Conservation (phyloP, 2,888 invertebrate genomes). For the Cephus sareptanus region DNA sequence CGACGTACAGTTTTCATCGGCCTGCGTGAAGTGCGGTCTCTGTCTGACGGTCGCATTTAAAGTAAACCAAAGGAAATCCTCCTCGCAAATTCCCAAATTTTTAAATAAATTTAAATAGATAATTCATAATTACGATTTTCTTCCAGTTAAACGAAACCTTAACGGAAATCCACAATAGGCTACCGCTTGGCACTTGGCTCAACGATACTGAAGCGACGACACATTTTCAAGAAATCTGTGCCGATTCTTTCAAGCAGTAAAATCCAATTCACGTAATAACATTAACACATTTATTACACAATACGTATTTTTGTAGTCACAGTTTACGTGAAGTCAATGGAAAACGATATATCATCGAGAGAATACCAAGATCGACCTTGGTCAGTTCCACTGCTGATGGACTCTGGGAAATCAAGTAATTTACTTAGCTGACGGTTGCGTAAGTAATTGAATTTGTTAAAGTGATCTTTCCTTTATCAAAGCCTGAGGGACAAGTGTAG, state of each 20-base stretch:
- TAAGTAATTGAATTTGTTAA: background rate
- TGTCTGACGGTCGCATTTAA: constrained; percentile 54
- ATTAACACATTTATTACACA: background rate
- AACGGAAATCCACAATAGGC: constrained; percentile 41
- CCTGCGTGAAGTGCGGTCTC: constrained; percentile 55
- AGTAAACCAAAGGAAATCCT: constrained; percentile 29
- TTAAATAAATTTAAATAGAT: background rate
- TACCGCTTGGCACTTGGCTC: constrained; percentile 33
- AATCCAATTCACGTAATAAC: background rate
- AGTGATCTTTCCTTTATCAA: constrained; percentile 4
- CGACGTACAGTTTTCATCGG: constrained; percentile 50
- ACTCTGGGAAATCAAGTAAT: constrained; percentile 49
- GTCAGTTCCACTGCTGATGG: constrained; percentile 48
- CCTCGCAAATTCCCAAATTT: background rate
- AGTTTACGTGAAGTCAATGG: constrained; percentile 49
- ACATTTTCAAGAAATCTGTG: constrained; percentile 46
- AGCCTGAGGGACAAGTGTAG: constrained; percentile 51
- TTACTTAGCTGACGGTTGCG: background rate
- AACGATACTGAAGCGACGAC: constrained; percentile 37
- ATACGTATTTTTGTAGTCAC: constrained; percentile 34
- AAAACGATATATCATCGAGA: constrained; percentile 45
- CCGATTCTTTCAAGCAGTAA: constrained; percentile 52
- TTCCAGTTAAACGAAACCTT: constrained; percentile 53
- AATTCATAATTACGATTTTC: background rate
- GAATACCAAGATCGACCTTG: constrained; percentile 40